Percentiles rank a stretch among this genome's conserved stretches.
Conservation (phyloP, 2,888 invertebrate species). For the Ecliptopera silaceata region DNA sequence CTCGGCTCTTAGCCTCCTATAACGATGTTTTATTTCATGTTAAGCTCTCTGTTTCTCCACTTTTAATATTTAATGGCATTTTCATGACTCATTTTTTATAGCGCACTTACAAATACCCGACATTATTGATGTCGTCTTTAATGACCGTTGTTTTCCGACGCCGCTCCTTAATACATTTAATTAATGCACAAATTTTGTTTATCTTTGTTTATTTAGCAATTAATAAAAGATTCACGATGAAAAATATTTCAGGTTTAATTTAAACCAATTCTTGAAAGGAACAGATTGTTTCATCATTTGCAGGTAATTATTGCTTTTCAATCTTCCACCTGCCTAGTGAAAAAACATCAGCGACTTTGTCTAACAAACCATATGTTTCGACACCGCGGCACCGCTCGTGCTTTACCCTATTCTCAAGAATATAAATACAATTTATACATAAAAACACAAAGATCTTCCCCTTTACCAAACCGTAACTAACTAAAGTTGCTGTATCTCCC, state of each 20-base stretch:
- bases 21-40: slow-evolving; percentile 83
- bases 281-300: no score
- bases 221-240: no score
- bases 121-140: slow-evolving; percentile 73
- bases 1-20: slow-evolving; percentile 74
- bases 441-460: slow-evolving; percentile 66
- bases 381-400: slow-evolving; percentile 50
- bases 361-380: slow-evolving; percentile 73
- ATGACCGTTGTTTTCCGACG: slow-evolving; percentile 38
- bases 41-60: slow-evolving; percentile 83
- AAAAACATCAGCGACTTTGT: slow-evolving; percentile 56
- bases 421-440: slow-evolving; percentile 61
- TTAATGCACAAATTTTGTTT: slow-evolving; percentile 42
- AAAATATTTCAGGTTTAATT: no score
- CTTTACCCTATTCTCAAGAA: slow-evolving; percentile 54
- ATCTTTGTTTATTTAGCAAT: slow-evolving; percentile 15
- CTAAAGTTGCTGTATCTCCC: slow-evolving; percentile 66
- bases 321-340: slow-evolving; percentile 50
- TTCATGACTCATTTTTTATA: slow-evolving; percentile 81
- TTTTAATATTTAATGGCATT: slow-evolving; percentile 83
- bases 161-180: slow-evolving; percentile 41
- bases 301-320: background rate
- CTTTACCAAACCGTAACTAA: slow-evolving; percentile 75
- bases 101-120: slow-evolving; percentile 77
- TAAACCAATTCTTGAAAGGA: no score